These are phyloP conservation scores for Octonoba sinensis DNA, from an alignment of 2,888 invertebrate genomes.

Conservation along the genomic window DNA sequence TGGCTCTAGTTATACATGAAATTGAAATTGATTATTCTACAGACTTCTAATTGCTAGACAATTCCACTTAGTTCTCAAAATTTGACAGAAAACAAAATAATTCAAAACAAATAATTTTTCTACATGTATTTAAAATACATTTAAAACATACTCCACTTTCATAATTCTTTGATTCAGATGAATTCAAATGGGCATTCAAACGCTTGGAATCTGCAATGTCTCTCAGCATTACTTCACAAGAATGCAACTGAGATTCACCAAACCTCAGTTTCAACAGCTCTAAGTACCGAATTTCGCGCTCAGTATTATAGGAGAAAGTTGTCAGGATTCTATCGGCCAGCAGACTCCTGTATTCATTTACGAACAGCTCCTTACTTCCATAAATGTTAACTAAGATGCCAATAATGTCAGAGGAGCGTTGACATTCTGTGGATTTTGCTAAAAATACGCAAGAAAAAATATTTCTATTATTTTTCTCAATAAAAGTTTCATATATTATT, in stretches of 20 bases:
- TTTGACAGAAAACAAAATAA: not conserved
- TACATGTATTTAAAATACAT: too few relatives aligned
- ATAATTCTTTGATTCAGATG: slow-evolving; percentile 67
- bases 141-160: slow-evolving; percentile 37
- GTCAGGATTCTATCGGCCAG: slow-evolving; percentile 89
- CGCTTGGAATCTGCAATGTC: slow-evolving; percentile 96
- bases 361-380: slow-evolving; percentile 97
- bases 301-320: slow-evolving; percentile 87
- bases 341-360: slow-evolving; percentile 95
- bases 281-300: slow-evolving; percentile 90
- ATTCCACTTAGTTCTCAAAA: too few relatives aligned
- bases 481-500: too few relatives aligned
- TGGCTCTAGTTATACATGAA: too few relatives aligned
- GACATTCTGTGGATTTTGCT: slow-evolving; percentile 76
- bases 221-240: slow-evolving; percentile 98
- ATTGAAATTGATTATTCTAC: too few relatives aligned
- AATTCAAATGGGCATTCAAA: slow-evolving; percentile 79
- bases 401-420: slow-evolving; percentile 85
- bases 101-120: not conserved
- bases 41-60: too few relatives aligned
- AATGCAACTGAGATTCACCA: slow-evolving; percentile 95
- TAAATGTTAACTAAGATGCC: slow-evolving; percentile 98
- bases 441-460: slow-evolving; percentile 44
- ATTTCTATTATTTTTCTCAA: not conserved
- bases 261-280: slow-evolving; percentile 93